Percentiles rank a stretch among this genome's conserved stretches.
These are phyloP conservation scores for Romanomermis culicivorax DNA, from an alignment of 2,888 invertebrate species.

Conservation along the genomic window DNA sequence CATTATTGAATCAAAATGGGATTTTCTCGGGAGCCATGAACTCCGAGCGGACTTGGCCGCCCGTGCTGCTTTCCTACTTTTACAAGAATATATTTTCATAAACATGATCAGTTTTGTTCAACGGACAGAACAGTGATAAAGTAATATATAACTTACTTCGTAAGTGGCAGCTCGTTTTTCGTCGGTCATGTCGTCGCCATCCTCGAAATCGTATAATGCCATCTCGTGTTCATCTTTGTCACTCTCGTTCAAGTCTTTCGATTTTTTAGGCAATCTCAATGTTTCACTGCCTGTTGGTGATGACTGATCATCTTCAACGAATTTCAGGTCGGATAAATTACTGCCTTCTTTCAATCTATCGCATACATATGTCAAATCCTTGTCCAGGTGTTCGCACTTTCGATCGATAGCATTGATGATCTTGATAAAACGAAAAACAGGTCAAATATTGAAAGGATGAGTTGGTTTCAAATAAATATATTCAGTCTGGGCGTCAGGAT, in stretches of 20 bases:
- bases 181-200: constrained; percentile 15
- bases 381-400: not conserved
- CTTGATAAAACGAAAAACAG: not conserved
- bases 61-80: too few relatives aligned
- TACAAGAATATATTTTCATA: too few relatives aligned
- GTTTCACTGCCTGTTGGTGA: too few relatives aligned
- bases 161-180: constrained; percentile 66
- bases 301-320: not conserved
- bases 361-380: not conserved
- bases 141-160: too few relatives aligned
- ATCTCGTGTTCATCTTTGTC: constrained; percentile 11
- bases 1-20: not conserved
- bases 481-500: too few relatives aligned
- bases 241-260: not conserved
- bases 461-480: too few relatives aligned
- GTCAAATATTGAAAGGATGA: too few relatives aligned
- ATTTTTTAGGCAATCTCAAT: not conserved
- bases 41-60: too few relatives aligned
- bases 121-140: too few relatives aligned
- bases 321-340: not conserved
- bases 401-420: not conserved
- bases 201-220: constrained; percentile 13
- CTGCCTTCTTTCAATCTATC: not conserved
- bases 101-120: too few relatives aligned
- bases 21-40: too few relatives aligned